Percentiles rank a stretch among this genome's conserved stretches.
Conservation (phyloP, 2,113 vertebrate genomes). For the Arvicanthis niloticus region DNA sequence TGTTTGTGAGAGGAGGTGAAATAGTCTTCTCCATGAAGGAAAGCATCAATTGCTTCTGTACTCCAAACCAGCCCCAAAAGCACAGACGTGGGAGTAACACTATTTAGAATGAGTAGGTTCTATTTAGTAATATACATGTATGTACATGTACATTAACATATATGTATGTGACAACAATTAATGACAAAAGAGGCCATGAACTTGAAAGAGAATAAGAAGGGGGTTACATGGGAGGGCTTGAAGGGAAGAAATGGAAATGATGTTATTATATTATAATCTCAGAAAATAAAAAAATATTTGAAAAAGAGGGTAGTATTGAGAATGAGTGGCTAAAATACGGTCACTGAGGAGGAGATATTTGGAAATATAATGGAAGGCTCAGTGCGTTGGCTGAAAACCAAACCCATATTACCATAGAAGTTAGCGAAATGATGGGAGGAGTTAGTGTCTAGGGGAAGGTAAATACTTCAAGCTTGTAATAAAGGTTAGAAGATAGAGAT, state of each 20-base stretch:
- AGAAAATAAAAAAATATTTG: not conserved
- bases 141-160: not conserved
- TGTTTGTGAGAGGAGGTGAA: not conserved
- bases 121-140: not conserved
- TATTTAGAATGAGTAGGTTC: not conserved
- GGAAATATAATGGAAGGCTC: conserved; percentile 13
- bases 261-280: not conserved
- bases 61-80: not conserved
- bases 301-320: not conserved
- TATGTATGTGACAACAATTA: not conserved
- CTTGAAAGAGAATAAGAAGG: not conserved
- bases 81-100: not conserved
- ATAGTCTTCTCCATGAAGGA: not conserved
- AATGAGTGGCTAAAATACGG: not conserved
- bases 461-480: not conserved
- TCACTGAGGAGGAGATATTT: not conserved
- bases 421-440: not conserved
- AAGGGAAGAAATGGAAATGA: not conserved
- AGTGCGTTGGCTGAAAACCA: not conserved
- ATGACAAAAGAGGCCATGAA: not conserved
- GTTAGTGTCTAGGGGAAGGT: not conserved
- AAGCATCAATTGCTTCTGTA: not conserved
- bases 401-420: not conserved
- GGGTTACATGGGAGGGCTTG: not conserved
- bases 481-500: not conserved